Evolutionary conservation across 2,797 vertebrate species (phyloP).

Genomic region (Myripristis murdjan): DNA sequence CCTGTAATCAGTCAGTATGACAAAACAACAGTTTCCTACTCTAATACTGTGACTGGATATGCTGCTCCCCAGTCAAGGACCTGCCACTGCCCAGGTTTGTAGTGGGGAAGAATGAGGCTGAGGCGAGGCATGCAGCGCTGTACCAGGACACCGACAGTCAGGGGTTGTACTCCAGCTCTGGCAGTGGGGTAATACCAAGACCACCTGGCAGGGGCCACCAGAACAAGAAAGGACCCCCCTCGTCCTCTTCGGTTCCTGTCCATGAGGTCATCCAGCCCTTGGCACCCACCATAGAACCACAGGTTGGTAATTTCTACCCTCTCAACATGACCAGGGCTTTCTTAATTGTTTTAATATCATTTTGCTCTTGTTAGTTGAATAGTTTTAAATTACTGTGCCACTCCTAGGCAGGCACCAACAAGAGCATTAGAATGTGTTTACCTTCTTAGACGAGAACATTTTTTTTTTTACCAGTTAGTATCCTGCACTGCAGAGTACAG

Average conservation of each 20-base stretch:
- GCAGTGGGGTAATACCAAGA: constrained; percentile 93
- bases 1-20: constrained; percentile 2
- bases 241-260: constrained; percentile 82
- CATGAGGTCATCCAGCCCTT: constrained; percentile 93
- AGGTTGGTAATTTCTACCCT: constrained; percentile 83
- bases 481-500: no score
- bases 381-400: no score
- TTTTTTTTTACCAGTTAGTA: no score
- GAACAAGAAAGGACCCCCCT: constrained; percentile 91
- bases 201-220: constrained; percentile 92
- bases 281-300: constrained; percentile 88
- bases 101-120: constrained; percentile 95
- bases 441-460: no score
- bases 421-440: no score
- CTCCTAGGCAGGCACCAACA: neutral
- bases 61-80: constrained; percentile 91
- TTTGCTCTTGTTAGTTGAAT: neutral
- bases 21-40: constrained; percentile 2
- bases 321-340: neutral
- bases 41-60: constrained; percentile 21
- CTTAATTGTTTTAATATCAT: neutral
- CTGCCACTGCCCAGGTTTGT: constrained; percentile 95
- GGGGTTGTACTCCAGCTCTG: constrained; percentile 92
- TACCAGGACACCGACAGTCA: constrained; percentile 94
- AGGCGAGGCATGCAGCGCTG: constrained; percentile 89